Evolutionary conservation across 2,113 vertebrate species (phyloP), one percentile per base, ranked within the genome.

Genomic region (Nicator chloris): DNA sequence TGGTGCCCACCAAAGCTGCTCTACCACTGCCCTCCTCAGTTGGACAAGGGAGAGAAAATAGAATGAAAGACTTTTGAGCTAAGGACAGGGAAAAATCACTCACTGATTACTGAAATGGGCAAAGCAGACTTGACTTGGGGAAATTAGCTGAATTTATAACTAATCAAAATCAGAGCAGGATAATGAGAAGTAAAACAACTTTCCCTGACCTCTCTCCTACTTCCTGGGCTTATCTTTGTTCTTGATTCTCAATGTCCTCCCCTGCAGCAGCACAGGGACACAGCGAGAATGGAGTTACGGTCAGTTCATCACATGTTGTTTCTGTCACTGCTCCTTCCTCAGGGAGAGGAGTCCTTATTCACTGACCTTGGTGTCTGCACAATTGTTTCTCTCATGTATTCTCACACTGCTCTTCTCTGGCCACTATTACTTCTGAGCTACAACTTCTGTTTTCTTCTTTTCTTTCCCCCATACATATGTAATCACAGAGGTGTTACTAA

Each of bases 251-350:
- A 14, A 4, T 20, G 20, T 75, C 9, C 39, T 75, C 14, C 10
- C 11, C 15, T 1, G 4, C 39, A 68, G 53, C 17, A 81, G 61
- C 9, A 14, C 39, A 45, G n/a, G n/a, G 16, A 53, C 28, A 35
- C 0, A 0, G 39, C n/a, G n/a, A 60, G 39, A 53, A 75, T 13
- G 24, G 61, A 7, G 19, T 53, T 65, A 11, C 0, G 0, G n/a
- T 75, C 53, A 60, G 6, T 47, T 68, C 30, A 53, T 53, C 39
- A 26, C 39, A 53, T 22, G 3, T 44, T 73, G 19, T 60, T 82
- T 47, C 45, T 68, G 28, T 26, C 78, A 26, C 24, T 68, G 59
- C n/a, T 30, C 60, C 20, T 6, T 47, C 39, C 54, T 53, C 45
- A 40, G 30, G 61, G 30, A 82, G 30, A 66, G 23, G 19, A 68